phyloP scores from a whole-genome alignment of 1,140 invertebrate genomes.

The Pseudomyrmex sp. region DNA sequence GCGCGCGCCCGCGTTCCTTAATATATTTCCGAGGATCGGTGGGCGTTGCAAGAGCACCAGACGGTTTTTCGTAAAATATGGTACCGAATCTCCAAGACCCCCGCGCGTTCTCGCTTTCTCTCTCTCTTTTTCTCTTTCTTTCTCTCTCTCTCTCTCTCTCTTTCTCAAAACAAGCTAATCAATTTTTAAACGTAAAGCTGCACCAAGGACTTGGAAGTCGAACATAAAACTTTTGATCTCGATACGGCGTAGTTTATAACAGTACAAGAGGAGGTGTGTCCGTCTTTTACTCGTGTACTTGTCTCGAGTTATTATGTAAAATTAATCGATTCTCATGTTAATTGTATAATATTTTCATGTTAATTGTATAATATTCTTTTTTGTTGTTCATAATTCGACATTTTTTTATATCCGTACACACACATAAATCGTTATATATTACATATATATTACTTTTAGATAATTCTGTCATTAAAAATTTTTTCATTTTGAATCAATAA shows the following conservation, averaged over 20 bases:
- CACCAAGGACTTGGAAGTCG: slow-evolving; percentile 17
- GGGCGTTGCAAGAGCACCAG: slow-evolving; percentile 52
- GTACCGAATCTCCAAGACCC: slow-evolving; percentile 41
- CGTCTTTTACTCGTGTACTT: neutral
- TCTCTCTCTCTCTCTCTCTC: too few species aligned
- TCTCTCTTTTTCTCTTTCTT: too few species aligned
- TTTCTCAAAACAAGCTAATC: slow-evolving; percentile 25
- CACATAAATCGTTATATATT: too few species aligned
- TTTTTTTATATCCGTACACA: neutral
- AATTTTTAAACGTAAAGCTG: slow-evolving; percentile 48
- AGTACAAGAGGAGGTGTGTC: neutral
- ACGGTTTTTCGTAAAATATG: slow-evolving; percentile 63
- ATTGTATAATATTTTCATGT: neutral
- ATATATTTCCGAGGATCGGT: slow-evolving; percentile 65
- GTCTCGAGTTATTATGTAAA: neutral
- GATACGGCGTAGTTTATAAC: slow-evolving; percentile 23
- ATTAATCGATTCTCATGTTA: slow-evolving; percentile 23
- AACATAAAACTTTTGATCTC: slow-evolving; percentile 30
- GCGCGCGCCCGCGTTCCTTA: slow-evolving; percentile 58
- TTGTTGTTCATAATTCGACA: neutral
- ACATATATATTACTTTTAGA: too few species aligned
- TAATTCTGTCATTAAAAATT: too few species aligned
- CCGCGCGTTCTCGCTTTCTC: neutral
- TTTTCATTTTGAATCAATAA: too few species aligned
- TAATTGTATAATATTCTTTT: neutral